Percentiles rank a stretch among this genome's conserved stretches.
Evolutionary conservation across 2,797 vertebrate species (phyloP).

Genomic region (Chaetophractus vellerosus): DNA sequence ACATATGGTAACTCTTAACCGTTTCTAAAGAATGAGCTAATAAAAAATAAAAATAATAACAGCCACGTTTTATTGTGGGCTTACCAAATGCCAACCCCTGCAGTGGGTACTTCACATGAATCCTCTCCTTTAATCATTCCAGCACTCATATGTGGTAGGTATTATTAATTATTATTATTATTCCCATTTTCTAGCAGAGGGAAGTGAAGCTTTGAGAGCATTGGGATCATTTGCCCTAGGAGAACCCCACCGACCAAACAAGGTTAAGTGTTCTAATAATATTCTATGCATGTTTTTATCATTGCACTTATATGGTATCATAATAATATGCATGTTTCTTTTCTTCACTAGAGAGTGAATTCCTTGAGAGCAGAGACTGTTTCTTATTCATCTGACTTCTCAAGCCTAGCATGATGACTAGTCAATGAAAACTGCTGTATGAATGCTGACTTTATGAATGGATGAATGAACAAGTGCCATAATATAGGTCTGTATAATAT

Average conservation of each 20-base stretch:
- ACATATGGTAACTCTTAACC: not conserved
- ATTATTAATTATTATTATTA: not conserved
- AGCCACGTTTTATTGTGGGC: no score
- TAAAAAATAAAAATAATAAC: no score
- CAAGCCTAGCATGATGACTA: not conserved
- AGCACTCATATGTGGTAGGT: not conserved
- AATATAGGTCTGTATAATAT: not conserved
- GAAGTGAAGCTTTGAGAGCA: no score
- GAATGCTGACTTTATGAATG: not conserved
- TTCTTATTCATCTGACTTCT: not conserved
- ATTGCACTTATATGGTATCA: not conserved
- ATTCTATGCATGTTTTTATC: not conserved
- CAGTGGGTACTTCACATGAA: no score
- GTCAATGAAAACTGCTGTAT: not conserved
- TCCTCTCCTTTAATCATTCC: not conserved
- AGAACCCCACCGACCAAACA: not conserved
- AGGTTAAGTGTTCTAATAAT: not conserved
- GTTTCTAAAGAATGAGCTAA: no score
- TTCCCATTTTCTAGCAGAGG: no score
- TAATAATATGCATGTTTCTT: not conserved
- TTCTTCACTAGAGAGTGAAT: not conserved
- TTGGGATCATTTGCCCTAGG: not conserved
- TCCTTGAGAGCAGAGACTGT: not conserved
- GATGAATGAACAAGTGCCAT: not conserved
- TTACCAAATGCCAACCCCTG: no score